Evolutionary conservation across 1,140 invertebrate species (phyloP), one percentile per base, ranked within the genome.

Genomic region (Spodoptera frugiperda): DNA sequence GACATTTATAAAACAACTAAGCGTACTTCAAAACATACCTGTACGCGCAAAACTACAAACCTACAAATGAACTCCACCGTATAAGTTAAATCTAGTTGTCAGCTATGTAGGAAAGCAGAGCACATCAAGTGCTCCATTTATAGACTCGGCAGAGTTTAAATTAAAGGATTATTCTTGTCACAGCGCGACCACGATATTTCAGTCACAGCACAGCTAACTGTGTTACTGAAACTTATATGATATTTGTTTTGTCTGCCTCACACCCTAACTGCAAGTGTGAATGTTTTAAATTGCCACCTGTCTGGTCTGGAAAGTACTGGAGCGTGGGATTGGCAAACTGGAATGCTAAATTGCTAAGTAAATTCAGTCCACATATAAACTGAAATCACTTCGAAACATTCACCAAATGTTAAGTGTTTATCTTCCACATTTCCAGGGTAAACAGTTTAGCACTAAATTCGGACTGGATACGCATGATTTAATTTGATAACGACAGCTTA

Each of bases 151-250:
- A 17, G 51, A 19, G 70, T 76, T 72, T 65, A 77, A 71, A 65
- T 46, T 72, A 72, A 72, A 72, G 67, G 68, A 65, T 72, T 77
- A 77, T 77, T 77, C 57, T 48, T 65, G 76, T 77, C 67, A 72
- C 76, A 72, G 53, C 12, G 30, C 25, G 14, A 19, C 39, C 21
- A 15, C 49, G 57, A 54, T 77, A 77, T 77, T 77, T 72, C 21
- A 77, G 57, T 44, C 68, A 19, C 15, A 30, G 76, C 59, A 49
- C 8, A 12, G 54, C 17, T 11, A 65, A 44, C 25, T 48, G 59
- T 53, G 46, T 67, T 65, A 44, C 59, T 54, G 73, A 76, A 76
- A 76, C 19, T 48, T 59, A 73, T 73, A 57, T 57, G 68, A 72
- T n/a, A 57, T 57, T 71, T 72, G 53, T 48, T 55, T 55, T 57